Base-by-base conservation (phyloP, 2,113 vertebrate genomes). In the Apteryx owenii region DNA sequence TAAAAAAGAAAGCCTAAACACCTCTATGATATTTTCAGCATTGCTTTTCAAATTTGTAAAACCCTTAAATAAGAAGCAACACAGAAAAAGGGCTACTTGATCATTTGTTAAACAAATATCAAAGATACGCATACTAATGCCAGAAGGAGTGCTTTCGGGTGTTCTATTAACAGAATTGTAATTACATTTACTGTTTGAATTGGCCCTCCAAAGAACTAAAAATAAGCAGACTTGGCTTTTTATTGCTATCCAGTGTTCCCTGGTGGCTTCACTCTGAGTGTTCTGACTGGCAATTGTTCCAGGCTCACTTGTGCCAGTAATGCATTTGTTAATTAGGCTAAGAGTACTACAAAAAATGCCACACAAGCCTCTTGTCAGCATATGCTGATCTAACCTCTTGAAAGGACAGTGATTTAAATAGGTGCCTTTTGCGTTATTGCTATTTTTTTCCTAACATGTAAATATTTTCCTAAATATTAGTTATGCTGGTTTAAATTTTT, bases 111-210 rank as follows among this genome's bases (percentile, higher is more conserved):
- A 97, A 96, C 97, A 97, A 97, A 97, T 92, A 96, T 95, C 96
- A 93, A 93, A 96, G 85, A 95, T 89, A 84, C 64, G 83, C 93
- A 94, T 75, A 92, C 88, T 95, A 95, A 97, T 60, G 48, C 96
- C 97, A 95, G 96, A 95, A 97, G 97, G 96, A 96, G 94, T 75
- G 72, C 97, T 97, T 96, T 96, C 12, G 81, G 96, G 96, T 88
- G 91, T 97, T 97, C 97, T 96, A 85, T 97, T 97, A 96, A 94
- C 97, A 98, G 92, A 97, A 95, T 88, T 94, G 96, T 97, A 97
- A 98, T 98, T 97, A 97, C 93, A 93, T 97, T 98, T 98, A 95
- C 97, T 93, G 92, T 97, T 96, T 97, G 97, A 96, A 94, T 93
- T 97, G 78, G 85, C 73, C 96, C 97, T 98, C 97, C 92, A 85